These are phyloP conservation scores for Ochotona princeps DNA, from an alignment of 2,113 vertebrate genomes.

Conservation along the genomic window DNA sequence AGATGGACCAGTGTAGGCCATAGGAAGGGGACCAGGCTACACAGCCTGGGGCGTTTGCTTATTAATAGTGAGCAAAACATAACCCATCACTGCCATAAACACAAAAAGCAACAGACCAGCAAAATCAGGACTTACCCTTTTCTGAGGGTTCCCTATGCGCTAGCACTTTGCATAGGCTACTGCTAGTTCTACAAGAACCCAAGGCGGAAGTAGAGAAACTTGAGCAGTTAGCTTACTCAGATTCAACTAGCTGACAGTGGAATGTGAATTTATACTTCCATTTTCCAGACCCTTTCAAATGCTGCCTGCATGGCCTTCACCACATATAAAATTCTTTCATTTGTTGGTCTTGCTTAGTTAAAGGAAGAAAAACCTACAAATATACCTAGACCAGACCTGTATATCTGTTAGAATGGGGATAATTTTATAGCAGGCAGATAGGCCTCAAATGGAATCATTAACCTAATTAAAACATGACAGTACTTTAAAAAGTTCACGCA, in stretches of 20 bases:
- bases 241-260: neutral
- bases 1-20: neutral
- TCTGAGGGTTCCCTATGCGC: neutral
- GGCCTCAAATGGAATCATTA: neutral
- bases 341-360: neutral
- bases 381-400: neutral
- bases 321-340: neutral
- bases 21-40: neutral
- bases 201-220: neutral
- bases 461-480: conserved; percentile 26
- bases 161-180: neutral
- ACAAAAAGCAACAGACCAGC: neutral
- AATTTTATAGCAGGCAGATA: neutral
- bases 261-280: neutral
- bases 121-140: neutral
- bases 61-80: neutral
- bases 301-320: neutral
- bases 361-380: neutral
- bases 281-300: neutral
- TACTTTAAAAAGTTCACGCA: no score
- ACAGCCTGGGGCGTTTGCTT: neutral
- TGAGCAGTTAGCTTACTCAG: neutral
- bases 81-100: neutral
- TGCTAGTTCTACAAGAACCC: neutral
- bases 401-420: conserved; percentile 2